Evolutionary conservation across 1,140 invertebrate genomes (phyloP).

Genomic region (Zaprionus davidi): DNA sequence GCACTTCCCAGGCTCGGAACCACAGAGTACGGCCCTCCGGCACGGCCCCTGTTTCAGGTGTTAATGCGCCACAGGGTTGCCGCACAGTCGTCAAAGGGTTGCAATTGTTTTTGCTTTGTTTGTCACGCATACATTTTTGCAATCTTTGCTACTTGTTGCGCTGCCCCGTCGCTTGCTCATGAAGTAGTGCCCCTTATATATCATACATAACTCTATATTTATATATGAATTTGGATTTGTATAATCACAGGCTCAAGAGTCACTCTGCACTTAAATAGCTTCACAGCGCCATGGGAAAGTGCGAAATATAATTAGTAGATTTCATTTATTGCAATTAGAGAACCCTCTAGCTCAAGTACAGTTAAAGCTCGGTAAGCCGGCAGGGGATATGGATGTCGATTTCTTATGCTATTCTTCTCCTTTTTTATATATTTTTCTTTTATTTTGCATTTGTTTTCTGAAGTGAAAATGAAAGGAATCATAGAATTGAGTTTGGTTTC

Average conservation of each 20-base stretch:
- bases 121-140: background rate
- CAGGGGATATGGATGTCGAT: background rate
- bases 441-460: background rate
- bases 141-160: conserved; percentile 68
- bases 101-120: conserved; percentile 34
- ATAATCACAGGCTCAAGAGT: conserved; percentile 66
- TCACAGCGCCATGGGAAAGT: conserved; percentile 58
- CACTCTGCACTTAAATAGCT: conserved; percentile 41
- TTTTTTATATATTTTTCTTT: background rate
- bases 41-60: conserved; percentile 38
- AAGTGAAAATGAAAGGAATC: background rate
- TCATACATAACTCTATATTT: background rate
- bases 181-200: conserved; percentile 9
- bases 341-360: background rate
- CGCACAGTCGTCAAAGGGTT: conserved; percentile 24
- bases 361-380: background rate
- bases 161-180: conserved; percentile 23
- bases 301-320: conserved; percentile 65
- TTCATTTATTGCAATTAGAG: conserved; percentile 65
- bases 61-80: conserved; percentile 65
- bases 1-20: conserved; percentile 64
- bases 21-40: conserved; percentile 10
- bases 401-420: background rate
- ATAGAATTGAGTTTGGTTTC: background rate
- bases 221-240: background rate